These are phyloP conservation scores for Sogatella furcifera DNA, from an alignment of 1,140 invertebrate genomes.

Conservation along the genomic window DNA sequence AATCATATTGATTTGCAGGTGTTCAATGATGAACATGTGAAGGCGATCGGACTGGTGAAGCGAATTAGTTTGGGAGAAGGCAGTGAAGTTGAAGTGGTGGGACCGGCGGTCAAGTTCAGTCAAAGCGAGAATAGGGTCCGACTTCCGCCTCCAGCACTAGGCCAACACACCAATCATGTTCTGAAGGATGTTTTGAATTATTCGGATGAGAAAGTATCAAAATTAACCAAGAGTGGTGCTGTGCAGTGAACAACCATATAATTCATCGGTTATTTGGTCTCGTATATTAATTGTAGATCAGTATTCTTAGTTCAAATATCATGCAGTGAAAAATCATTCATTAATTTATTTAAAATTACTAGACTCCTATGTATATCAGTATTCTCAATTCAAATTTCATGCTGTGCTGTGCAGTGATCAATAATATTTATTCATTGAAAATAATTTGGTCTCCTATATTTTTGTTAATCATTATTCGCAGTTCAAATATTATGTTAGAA, in stretches of 20 bases:
- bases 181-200: slow-evolving; percentile 60
- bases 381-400: too few relatives aligned
- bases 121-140: slow-evolving; percentile 54
- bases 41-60: slow-evolving; percentile 62
- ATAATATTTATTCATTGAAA: too few relatives aligned
- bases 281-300: too few relatives aligned
- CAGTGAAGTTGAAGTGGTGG: slow-evolving; percentile 60
- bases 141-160: slow-evolving; percentile 69
- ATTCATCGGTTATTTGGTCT: too few relatives aligned
- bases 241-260: slow-evolving; percentile 28
- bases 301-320: too few relatives aligned
- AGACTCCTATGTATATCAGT: too few relatives aligned
- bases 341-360: too few relatives aligned
- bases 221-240: slow-evolving; percentile 40
- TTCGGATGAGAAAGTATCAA: slow-evolving; percentile 44
- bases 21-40: slow-evolving; percentile 79
- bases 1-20: slow-evolving; percentile 37
- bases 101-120: slow-evolving; percentile 74
- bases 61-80: slow-evolving; percentile 60
- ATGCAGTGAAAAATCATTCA: too few relatives aligned
- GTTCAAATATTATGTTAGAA: too few relatives aligned
- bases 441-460: too few relatives aligned
- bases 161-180: slow-evolving; percentile 76
- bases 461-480: too few relatives aligned
- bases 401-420: too few relatives aligned